These are phyloP conservation scores for Neoascia interrupta DNA, from an alignment of 2,888 invertebrate genomes.

Conservation along the genomic window DNA sequence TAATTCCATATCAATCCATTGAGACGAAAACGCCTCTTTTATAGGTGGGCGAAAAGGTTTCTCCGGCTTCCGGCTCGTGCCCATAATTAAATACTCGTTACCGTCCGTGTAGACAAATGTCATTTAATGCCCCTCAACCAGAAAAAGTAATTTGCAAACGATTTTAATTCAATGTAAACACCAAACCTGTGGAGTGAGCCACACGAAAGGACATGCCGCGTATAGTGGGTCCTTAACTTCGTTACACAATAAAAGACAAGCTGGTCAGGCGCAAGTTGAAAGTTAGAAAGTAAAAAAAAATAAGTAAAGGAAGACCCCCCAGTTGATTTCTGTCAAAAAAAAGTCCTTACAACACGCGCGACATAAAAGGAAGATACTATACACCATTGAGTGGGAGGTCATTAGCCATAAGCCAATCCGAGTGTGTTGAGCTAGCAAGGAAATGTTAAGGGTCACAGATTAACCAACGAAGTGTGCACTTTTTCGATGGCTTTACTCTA, in stretches of 20 bases:
- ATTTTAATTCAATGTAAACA: constrained; percentile 9
- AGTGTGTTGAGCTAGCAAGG: too few species aligned
- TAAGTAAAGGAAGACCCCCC: too few species aligned
- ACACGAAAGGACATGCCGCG: not conserved
- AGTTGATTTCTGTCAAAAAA: too few species aligned
- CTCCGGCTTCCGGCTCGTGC: not conserved
- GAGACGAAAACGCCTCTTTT: constrained; percentile 1
- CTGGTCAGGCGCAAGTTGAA: constrained; percentile 5
- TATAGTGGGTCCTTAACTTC: too few species aligned
- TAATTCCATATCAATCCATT: not conserved
- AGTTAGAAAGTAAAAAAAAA: not conserved
- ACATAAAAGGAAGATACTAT: not conserved
- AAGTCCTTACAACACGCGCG: not conserved
- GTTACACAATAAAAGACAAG: too few species aligned
- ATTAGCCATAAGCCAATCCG: too few species aligned
- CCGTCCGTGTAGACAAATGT: constrained; percentile 6
- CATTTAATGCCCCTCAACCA: not conserved
- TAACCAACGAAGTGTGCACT: too few species aligned
- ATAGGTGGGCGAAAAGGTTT: not conserved
- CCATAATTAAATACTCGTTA: constrained; percentile 33
- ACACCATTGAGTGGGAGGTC: too few species aligned
- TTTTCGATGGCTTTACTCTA: too few species aligned
- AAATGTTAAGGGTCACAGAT: too few species aligned
- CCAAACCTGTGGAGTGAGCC: not conserved
- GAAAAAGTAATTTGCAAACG: not conserved